Percentiles rank a stretch among this genome's conserved stretches.
phyloP scores from a whole-genome alignment of 2,888 invertebrate species.

The Clusia tigrina region DNA sequence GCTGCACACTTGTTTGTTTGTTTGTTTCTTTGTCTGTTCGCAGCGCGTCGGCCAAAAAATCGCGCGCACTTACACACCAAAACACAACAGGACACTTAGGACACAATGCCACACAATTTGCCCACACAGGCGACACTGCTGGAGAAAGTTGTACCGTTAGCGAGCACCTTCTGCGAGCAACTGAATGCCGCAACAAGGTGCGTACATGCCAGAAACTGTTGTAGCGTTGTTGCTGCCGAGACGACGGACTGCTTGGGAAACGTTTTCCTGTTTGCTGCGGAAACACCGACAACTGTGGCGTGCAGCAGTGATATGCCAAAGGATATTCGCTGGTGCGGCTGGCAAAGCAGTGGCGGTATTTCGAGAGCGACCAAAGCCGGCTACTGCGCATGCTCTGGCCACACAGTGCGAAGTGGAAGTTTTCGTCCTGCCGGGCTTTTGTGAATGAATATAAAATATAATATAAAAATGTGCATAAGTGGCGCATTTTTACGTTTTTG shows the following conservation, averaged over 20 bases:
- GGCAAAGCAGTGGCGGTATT: neutral
- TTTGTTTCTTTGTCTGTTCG: neutral
- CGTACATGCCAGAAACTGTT: slow-evolving; percentile 2
- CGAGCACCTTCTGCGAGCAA: slow-evolving; percentile 42
- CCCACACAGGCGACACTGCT: slow-evolving; percentile 10
- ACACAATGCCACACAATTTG: neutral
- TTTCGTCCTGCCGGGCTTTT: slow-evolving; percentile 16
- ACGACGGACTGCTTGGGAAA: too few relatives aligned
- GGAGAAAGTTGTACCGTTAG: slow-evolving; percentile 38
- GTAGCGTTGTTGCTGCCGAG: neutral
- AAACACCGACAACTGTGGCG: neutral
- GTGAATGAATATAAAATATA: slow-evolving; percentile 37
- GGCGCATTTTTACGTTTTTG: slow-evolving; percentile 13
- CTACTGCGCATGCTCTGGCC: slow-evolving; percentile 24
- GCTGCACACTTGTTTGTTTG: neutral
- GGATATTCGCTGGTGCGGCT: neutral
- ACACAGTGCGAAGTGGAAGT: slow-evolving; percentile 27
- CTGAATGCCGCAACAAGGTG: slow-evolving; percentile 39
- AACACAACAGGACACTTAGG: slow-evolving; percentile 7
- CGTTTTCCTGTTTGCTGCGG: neutral
- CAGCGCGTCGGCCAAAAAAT: too few relatives aligned
- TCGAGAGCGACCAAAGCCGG: slow-evolving; percentile 2
- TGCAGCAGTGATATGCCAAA: neutral
- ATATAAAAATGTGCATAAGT: neutral
- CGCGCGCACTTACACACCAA: neutral